These are phyloP conservation scores for Dasyornis broadbenti DNA, from an alignment of 2,113 vertebrate genomes.

Conservation along the genomic window DNA sequence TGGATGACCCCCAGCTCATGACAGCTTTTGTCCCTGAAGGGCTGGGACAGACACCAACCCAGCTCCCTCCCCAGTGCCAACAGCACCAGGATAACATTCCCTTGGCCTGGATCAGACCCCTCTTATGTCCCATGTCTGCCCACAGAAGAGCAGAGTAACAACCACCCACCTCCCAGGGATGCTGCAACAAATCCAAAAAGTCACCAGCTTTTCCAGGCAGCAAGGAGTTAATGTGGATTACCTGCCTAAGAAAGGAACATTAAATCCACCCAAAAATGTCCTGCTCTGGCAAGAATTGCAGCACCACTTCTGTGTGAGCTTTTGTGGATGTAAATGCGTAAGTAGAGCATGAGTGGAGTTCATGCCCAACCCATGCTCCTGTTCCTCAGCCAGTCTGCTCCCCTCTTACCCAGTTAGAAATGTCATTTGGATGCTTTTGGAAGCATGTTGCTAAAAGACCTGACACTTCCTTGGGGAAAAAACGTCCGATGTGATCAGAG, in stretches of 20 bases:
- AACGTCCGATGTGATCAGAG: neutral
- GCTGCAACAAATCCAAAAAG: neutral
- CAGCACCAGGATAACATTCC: neutral
- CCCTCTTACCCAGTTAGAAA: neutral
- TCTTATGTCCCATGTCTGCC: no score
- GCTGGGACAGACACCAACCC: neutral
- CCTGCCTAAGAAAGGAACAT: neutral
- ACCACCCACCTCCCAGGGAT: neutral
- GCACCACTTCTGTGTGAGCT: neutral
- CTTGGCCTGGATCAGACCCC: neutral
- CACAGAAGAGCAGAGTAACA: neutral
- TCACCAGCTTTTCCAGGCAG: neutral
- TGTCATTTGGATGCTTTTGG: neutral
- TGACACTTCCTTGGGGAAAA: neutral
- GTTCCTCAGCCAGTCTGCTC: neutral
- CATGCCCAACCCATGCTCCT: neutral
- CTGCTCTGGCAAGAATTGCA: neutral
- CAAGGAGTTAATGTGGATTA: neutral
- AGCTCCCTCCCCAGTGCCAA: neutral
- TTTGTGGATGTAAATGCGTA: neutral
- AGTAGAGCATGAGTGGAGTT: neutral
- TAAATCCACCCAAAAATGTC: neutral
- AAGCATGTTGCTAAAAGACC: neutral
- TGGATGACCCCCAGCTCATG: accelerated
- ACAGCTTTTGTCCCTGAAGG: neutral